Percentiles rank a stretch among this genome's conserved stretches.
These are phyloP conservation scores for Rhopalosiphum nymphaeae DNA, from an alignment of 2,888 invertebrate genomes.

Conservation along the genomic window DNA sequence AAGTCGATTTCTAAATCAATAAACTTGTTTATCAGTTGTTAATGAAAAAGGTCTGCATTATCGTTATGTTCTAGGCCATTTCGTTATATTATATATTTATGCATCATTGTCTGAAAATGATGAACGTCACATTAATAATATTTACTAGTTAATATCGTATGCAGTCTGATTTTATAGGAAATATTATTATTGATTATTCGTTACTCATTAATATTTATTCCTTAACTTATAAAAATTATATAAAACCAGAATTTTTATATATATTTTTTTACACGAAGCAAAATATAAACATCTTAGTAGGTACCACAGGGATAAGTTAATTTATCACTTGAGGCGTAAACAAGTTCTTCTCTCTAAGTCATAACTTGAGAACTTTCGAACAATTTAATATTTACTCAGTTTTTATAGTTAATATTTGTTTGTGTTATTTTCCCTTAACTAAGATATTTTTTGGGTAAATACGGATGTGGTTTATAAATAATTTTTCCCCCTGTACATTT, in stretches of 20 bases:
- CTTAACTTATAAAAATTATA: neutral
- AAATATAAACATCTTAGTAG: neutral
- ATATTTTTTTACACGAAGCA: neutral
- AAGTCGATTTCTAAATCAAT: too few relatives aligned
- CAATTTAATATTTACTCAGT: constrained; percentile 28
- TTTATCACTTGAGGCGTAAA: constrained; percentile 23
- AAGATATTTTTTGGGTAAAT: neutral
- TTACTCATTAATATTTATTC: neutral
- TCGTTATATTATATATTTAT: too few relatives aligned
- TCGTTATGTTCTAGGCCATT: too few relatives aligned
- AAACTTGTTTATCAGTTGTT: too few relatives aligned
- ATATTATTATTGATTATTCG: too few relatives aligned
- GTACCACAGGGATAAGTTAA: neutral
- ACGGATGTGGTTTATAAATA: neutral
- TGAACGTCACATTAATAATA: too few relatives aligned
- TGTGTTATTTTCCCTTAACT: neutral
- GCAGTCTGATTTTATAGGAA: too few relatives aligned
- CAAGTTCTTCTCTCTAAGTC: neutral
- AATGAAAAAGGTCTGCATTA: too few relatives aligned
- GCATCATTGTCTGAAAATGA: too few relatives aligned
- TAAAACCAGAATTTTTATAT: neutral
- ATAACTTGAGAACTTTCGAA: neutral
- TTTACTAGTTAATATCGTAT: too few relatives aligned
- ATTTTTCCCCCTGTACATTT: neutral
- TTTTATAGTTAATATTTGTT: neutral